These are phyloP conservation scores for Lordiphosa clarofinis DNA, from an alignment of 1,140 invertebrate species.

Conservation along the genomic window DNA sequence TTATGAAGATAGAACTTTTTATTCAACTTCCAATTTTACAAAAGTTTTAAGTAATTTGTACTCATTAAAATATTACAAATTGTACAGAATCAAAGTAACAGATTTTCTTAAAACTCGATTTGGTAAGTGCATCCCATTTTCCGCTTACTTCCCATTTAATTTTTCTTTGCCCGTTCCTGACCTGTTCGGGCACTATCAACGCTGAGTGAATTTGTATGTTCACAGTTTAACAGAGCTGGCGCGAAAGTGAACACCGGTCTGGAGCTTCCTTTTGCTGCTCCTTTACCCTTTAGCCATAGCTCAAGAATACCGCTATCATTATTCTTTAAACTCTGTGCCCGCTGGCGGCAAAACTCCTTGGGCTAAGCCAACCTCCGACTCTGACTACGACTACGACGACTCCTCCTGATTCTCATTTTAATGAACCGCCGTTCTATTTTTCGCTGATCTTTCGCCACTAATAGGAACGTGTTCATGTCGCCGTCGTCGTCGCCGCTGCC, in stretches of 20 bases:
- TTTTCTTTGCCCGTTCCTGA: background rate
- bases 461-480: slow-evolving; percentile 76
- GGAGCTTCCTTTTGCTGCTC: slow-evolving; percentile 16
- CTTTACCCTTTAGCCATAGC: slow-evolving; percentile 68
- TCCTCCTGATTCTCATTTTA: slow-evolving; percentile 73
- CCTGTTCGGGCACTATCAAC: slow-evolving; percentile 56
- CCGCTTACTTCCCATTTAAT: too few relatives aligned
- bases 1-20: too few relatives aligned
- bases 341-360: slow-evolving; percentile 46
- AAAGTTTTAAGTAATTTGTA: too few relatives aligned
- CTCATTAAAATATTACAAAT: too few relatives aligned
- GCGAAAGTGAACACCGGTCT: slow-evolving; percentile 67
- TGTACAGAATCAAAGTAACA: too few relatives aligned
- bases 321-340: slow-evolving; percentile 65
- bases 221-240: slow-evolving; percentile 76
- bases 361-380: slow-evolving; percentile 20
- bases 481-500: slow-evolving; percentile 33
- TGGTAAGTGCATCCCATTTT: too few relatives aligned
- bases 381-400: too few relatives aligned
- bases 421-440: slow-evolving; percentile 79
- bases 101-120: too few relatives aligned
- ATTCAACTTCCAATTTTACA: too few relatives aligned
- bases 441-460: slow-evolving; percentile 79
- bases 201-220: slow-evolving; percentile 80
- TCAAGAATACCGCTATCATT: slow-evolving; percentile 80